Percentiles rank a stretch among this genome's conserved stretches.
Conservation (phyloP, 1,140 invertebrate species). For the Anoplophora glabripennis region DNA sequence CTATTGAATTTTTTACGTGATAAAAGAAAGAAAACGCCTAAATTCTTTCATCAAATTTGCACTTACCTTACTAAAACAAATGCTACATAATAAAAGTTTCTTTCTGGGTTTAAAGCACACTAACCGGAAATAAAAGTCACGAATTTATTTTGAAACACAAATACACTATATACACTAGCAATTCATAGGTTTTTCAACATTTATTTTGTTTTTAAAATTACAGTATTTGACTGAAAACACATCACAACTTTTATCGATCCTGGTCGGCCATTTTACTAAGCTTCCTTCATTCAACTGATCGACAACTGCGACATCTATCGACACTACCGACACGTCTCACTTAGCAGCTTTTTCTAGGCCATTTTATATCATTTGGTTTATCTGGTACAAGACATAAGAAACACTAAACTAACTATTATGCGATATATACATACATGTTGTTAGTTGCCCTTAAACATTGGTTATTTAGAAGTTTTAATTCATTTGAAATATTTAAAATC, state of each 20-base stretch:
- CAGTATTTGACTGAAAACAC: constrained; percentile 12
- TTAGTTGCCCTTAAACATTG: too few species aligned
- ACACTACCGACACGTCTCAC: too few species aligned
- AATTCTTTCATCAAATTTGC: constrained; percentile 2
- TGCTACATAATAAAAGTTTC: constrained; percentile 25
- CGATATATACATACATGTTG: too few species aligned
- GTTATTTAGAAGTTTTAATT: too few species aligned
- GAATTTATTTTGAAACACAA: neutral
- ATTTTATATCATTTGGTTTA: too few species aligned
- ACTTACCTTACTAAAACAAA: constrained; percentile 24
- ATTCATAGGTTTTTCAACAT: neutral
- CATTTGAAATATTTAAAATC: too few species aligned
- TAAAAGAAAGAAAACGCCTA: neutral
- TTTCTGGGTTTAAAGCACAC: neutral
- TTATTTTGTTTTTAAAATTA: constrained; percentile 1
- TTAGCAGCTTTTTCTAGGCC: too few species aligned
- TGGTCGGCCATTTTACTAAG: constrained; percentile 21
- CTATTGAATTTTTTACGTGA: neutral
- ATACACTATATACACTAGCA: neutral
- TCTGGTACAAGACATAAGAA: too few species aligned
- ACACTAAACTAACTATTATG: too few species aligned
- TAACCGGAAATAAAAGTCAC: neutral
- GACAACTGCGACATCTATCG: too few species aligned
- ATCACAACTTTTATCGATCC: constrained; percentile 20
- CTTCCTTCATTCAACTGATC: neutral